These are phyloP conservation scores for Rhopilema esculentum DNA, from an alignment of 30 jellyfish, hydroid and myxozoan genomes.

Conservation along the genomic window DNA sequence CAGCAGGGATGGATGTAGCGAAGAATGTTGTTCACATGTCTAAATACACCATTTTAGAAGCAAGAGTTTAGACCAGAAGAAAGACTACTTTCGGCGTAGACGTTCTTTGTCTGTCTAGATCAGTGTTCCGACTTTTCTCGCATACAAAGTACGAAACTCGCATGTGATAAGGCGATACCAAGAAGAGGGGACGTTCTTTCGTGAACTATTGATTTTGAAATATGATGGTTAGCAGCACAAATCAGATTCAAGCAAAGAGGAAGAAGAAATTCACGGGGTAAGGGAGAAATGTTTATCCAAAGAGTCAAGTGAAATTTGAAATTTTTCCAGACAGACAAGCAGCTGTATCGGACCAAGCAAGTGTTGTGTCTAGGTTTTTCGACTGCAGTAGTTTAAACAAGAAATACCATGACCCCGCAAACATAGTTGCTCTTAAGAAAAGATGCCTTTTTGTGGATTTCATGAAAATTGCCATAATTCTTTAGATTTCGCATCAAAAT, in stretches of 20 bases:
- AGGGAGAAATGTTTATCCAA: not conserved
- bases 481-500: not conserved
- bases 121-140: not conserved
- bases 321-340: conserved; percentile 52
- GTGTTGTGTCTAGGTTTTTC: conserved; percentile 37
- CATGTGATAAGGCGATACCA: not conserved
- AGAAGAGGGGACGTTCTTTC: not conserved
- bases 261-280: conserved; percentile 84
- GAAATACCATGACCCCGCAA: not conserved
- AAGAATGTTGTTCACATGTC: not conserved
- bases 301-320: not conserved
- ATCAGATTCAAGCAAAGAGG: conserved; percentile 60
- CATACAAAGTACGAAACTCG: not conserved
- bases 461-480: not conserved
- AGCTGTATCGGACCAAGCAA: conserved; percentile 46
- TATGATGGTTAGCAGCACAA: conserved; percentile 41
- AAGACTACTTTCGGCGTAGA: not conserved
- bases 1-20: not conserved
- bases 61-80: not conserved
- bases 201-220: not conserved
- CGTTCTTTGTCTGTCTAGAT: not conserved
- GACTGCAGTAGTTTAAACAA: not conserved
- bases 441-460: not conserved
- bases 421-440: not conserved
- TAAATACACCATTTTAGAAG: not conserved